Evolutionary conservation across 2,888 invertebrate species (phyloP).

Genomic region (Cheilosia scutellata): DNA sequence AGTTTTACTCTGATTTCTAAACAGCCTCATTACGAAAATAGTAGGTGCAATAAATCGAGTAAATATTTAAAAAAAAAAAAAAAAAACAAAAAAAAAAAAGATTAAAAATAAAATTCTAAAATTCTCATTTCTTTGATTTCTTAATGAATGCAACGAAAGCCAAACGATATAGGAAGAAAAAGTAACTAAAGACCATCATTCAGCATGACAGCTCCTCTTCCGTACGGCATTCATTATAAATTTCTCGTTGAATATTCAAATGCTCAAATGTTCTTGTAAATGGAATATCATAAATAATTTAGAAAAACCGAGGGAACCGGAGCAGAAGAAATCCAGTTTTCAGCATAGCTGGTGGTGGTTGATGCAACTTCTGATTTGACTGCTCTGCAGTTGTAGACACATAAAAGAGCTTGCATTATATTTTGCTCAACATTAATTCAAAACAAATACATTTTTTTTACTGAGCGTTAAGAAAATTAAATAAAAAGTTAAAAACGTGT

Average conservation of each 20-base stretch:
- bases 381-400: slow-evolving; percentile 14
- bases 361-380: slow-evolving; percentile 25
- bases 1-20: too few species aligned
- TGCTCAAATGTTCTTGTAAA: slow-evolving; percentile 63
- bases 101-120: background rate
- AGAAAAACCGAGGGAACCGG: slow-evolving; percentile 29
- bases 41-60: background rate
- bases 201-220: slow-evolving; percentile 7
- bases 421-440: background rate
- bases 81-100: background rate
- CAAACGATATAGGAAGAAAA: slow-evolving; percentile 26
- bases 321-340: slow-evolving; percentile 40
- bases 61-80: background rate
- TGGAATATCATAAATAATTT: slow-evolving; percentile 67
- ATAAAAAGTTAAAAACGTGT: too few species aligned
- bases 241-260: slow-evolving; percentile 68
- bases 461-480: too few species aligned
- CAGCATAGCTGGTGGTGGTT: slow-evolving; percentile 42
- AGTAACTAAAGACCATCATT: slow-evolving; percentile 23
- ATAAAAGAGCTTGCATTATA: slow-evolving; percentile 13
- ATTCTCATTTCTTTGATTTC: background rate
- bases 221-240: slow-evolving; percentile 54
- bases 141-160: slow-evolving; percentile 27
- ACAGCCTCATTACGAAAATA: background rate
- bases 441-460: background rate